Base-by-base conservation (phyloP, 2,113 vertebrate species). In the Propithecus coquereli region DNA sequence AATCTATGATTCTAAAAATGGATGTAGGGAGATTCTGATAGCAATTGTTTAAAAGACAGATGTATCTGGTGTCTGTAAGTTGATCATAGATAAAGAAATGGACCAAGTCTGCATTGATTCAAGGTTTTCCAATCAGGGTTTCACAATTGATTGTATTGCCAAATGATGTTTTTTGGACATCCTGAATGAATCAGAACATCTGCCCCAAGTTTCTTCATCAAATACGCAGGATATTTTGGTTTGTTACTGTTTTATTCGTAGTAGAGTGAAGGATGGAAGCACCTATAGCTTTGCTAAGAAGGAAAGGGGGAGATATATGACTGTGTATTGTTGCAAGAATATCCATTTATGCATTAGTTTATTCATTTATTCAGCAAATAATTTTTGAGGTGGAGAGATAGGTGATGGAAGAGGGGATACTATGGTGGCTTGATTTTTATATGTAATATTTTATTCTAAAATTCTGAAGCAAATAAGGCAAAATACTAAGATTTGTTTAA, bases 1-100 rank as follows among this genome's bases (percentile, higher is more conserved):
- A 43, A 80, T 90, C 91, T 96, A 4, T 89, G 82, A 82, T 93
- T 88, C 93, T 93, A 95, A 97, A 95, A 96, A 84, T 90, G 32
- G 79, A 91, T 59, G 20, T 59, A 6, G 16, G 18, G 34, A 96
- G 50, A 84, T 92, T 95, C 91, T 93, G 83, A 76, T 12, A 40
- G 30, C 32, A 92, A 50, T 70, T 73, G 57, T 90, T 91, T 20
- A 52, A 87, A 94, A 92, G 50, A 81, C 20, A 91, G 45, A 59
- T 65, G 52, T 34, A 47, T 43, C 30, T 13, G 22, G 25, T 27
- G 11, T 25, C 76, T 85, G 10, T 34, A 54, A 54, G 1, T 40
- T 90, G 43, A 47, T 63, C 16, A 27, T 3, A 84, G 30, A 87
- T 85, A 92, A 81, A 90, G 32, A 47, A 77, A 63, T 68, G 4